Conservation (phyloP, 2,888 invertebrate genomes). For the Monopis laevigella region DNA sequence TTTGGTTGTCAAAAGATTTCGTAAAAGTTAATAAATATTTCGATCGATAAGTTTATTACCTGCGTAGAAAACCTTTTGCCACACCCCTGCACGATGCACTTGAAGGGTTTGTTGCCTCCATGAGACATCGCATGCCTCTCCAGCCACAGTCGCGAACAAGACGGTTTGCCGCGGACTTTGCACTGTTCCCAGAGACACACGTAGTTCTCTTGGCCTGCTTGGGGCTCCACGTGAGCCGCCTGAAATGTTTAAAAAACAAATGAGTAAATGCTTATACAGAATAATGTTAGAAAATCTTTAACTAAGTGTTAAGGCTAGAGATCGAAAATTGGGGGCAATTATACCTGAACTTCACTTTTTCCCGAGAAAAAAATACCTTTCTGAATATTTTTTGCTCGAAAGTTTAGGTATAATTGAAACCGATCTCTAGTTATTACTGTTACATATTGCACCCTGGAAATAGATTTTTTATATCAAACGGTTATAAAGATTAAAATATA, state of each 20-base stretch:
- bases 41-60: too few species aligned
- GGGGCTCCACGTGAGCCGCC: conserved; percentile 86
- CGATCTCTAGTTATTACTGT: too few species aligned
- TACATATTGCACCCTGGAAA: neutral
- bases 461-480: neutral
- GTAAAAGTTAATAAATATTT: too few species aligned
- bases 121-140: conserved; percentile 92
- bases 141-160: conserved; percentile 92
- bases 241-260: conserved; percentile 47
- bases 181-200: conserved; percentile 94
- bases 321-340: too few species aligned
- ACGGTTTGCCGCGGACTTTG: conserved; percentile 92
- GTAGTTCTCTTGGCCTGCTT: conserved; percentile 84
- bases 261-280: neutral
- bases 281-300: neutral
- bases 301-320: too few species aligned
- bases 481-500: neutral
- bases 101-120: conserved; percentile 92
- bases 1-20: too few species aligned
- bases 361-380: too few species aligned
- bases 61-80: conserved; percentile 87
- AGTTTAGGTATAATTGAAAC: too few species aligned
- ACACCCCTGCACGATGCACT: conserved; percentile 95
- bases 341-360: too few species aligned
- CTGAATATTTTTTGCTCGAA: too few species aligned